These are phyloP conservation scores for Hippocampus comes DNA, from an alignment of 2,113 vertebrate species.

Conservation along the genomic window DNA sequence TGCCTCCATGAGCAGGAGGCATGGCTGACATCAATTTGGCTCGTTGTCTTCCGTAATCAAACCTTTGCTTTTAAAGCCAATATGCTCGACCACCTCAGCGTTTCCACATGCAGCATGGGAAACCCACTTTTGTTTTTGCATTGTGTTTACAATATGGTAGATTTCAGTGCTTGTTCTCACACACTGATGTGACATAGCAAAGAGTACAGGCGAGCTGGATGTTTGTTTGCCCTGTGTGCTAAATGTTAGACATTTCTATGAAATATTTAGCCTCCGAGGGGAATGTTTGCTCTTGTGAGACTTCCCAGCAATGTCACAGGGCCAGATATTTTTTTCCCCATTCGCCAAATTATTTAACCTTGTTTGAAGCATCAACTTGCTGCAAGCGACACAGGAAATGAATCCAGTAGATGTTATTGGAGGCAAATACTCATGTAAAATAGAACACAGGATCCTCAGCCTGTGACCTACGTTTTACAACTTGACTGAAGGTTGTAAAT, in stretches of 20 bases:
- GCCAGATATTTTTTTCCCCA: slow-evolving; percentile 15
- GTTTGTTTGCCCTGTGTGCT: slow-evolving; percentile 32
- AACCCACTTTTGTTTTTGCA: neutral
- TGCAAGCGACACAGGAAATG: slow-evolving; percentile 35
- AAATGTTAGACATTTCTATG: slow-evolving; percentile 46
- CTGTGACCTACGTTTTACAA: neutral
- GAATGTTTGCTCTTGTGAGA: slow-evolving; percentile 40
- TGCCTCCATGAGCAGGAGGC: slow-evolving; percentile 47
- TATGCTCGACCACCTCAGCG: slow-evolving; percentile 8
- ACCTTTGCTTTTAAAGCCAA: slow-evolving; percentile 19
- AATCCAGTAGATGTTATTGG: slow-evolving; percentile 19
- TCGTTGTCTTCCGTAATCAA: slow-evolving; percentile 46
- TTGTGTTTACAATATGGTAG: slow-evolving; percentile 18
- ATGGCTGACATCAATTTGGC: slow-evolving; percentile 14
- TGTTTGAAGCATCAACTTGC: slow-evolving; percentile 4
- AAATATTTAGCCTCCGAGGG: slow-evolving; percentile 40
- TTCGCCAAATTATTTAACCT: slow-evolving; percentile 30
- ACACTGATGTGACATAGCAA: slow-evolving; percentile 9
- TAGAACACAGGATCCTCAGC: neutral
- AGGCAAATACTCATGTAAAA: slow-evolving; percentile 1
- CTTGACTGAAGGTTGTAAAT: neutral
- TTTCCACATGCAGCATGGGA: slow-evolving; percentile 7
- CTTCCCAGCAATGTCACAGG: slow-evolving; percentile 10
- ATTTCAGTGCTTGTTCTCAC: slow-evolving; percentile 31
- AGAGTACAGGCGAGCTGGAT: slow-evolving; percentile 8